These are phyloP conservation scores for Octopus bimaculoides DNA, from an alignment of 1,140 invertebrate genomes.

Conservation along the genomic window DNA sequence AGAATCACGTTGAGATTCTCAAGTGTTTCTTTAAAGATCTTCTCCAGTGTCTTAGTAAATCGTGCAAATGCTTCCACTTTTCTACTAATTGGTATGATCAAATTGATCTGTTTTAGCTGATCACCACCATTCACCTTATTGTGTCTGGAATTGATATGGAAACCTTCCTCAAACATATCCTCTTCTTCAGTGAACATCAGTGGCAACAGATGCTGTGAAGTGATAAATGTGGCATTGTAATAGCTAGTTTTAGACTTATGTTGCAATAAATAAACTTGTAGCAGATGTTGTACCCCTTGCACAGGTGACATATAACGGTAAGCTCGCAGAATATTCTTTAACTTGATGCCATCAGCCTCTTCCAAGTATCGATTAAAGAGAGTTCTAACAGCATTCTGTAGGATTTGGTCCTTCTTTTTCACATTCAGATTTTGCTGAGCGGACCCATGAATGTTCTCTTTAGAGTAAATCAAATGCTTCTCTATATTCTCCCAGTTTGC, in stretches of 20 bases:
- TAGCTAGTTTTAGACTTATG: neutral
- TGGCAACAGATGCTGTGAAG: neutral
- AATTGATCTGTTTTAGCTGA: slow-evolving; percentile 61
- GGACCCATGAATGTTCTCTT: slow-evolving; percentile 44
- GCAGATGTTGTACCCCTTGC: neutral
- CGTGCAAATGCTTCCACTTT: slow-evolving; percentile 73
- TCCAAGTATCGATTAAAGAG: neutral
- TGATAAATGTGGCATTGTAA: neutral
- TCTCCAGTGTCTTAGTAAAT: slow-evolving; percentile 80
- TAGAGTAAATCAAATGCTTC: neutral
- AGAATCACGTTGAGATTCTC: slow-evolving; percentile 73
- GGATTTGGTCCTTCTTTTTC: neutral
- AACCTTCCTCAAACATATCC: too few relatives aligned
- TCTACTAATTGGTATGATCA: slow-evolving; percentile 80
- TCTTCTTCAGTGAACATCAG: neutral
- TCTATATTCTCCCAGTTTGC: neutral
- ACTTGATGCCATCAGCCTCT: neutral
- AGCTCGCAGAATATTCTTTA: neutral
- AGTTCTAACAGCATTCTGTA: neutral
- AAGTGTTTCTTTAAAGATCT: slow-evolving; percentile 67
- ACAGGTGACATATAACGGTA: neutral
- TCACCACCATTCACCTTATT: neutral
- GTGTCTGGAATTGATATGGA: neutral
- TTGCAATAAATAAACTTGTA: neutral
- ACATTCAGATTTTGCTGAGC: slow-evolving; percentile 3